Percentiles rank a stretch among this genome's conserved stretches.
Conservation (phyloP, 1,140 invertebrate species). For the Macrocentrus cingulum region DNA sequence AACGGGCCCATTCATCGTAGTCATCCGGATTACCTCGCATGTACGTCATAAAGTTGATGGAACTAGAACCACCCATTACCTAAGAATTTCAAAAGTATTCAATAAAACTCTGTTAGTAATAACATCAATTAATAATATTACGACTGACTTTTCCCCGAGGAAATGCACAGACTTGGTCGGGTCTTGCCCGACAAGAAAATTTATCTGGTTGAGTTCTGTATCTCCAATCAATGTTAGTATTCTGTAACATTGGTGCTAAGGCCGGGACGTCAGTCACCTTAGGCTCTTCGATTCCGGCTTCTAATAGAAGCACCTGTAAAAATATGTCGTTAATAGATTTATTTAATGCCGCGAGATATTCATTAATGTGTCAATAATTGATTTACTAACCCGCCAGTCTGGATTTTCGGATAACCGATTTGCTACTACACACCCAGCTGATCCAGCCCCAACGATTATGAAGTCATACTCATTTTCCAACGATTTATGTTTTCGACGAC, state of each 20-base stretch:
- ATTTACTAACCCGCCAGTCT: conserved; percentile 53
- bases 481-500: too few species aligned
- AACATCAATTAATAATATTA: neutral
- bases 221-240: conserved; percentile 63
- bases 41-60: conserved; percentile 72
- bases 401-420: conserved; percentile 62
- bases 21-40: conserved; percentile 66
- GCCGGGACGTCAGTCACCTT: conserved; percentile 67
- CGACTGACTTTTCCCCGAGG: conserved; percentile 45
- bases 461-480: conserved; percentile 46
- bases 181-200: conserved; percentile 51
- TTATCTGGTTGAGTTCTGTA: conserved; percentile 61
- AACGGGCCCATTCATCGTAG: conserved; percentile 69
- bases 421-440: conserved; percentile 69
- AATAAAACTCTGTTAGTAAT: neutral
- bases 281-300: conserved; percentile 75
- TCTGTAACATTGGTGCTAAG: conserved; percentile 61
- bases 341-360: too few species aligned
- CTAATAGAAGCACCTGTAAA: conserved; percentile 70
- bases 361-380: too few species aligned
- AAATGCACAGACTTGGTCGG: conserved; percentile 40
- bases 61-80: conserved; percentile 64
- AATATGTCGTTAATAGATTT: too few species aligned
- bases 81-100: conserved; percentile 17
- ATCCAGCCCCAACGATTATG: conserved; percentile 66